These are phyloP conservation scores for Wasmannia auropunctata DNA, from an alignment of 1,140 invertebrate genomes.

Conservation along the genomic window DNA sequence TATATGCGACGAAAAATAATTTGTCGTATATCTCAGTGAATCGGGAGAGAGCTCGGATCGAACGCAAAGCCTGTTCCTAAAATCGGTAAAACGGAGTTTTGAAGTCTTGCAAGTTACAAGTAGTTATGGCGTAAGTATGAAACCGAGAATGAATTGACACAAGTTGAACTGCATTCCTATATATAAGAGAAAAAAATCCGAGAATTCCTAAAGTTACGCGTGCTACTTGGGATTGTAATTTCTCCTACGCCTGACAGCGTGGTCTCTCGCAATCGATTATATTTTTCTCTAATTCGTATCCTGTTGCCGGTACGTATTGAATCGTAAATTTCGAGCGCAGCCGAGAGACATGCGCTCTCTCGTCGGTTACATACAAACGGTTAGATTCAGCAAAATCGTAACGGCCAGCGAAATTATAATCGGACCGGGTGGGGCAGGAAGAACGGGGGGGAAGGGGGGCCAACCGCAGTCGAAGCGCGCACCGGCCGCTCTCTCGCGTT, in stretches of 20 bases:
- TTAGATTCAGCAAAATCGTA: background rate
- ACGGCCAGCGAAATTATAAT: conserved; percentile 2
- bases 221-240: background rate
- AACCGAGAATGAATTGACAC: background rate
- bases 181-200: background rate
- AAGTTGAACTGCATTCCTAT: background rate
- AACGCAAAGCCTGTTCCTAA: background rate
- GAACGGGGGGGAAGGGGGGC: background rate
- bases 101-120: background rate
- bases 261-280: background rate
- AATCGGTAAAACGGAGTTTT: background rate
- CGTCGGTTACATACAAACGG: background rate
- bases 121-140: background rate
- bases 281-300: background rate
- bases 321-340: background rate
- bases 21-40: background rate
- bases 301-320: background rate
- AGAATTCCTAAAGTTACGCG: background rate
- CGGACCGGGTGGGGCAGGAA: background rate
- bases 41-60: background rate
- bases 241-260: background rate
- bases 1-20: background rate
- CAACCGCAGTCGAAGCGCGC: background rate
- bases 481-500: conserved; percentile 16
- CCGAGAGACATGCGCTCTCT: background rate